Evolutionary conservation across 2,797 vertebrate species (phyloP).

Genomic region (Eurystomus glaucurus): DNA sequence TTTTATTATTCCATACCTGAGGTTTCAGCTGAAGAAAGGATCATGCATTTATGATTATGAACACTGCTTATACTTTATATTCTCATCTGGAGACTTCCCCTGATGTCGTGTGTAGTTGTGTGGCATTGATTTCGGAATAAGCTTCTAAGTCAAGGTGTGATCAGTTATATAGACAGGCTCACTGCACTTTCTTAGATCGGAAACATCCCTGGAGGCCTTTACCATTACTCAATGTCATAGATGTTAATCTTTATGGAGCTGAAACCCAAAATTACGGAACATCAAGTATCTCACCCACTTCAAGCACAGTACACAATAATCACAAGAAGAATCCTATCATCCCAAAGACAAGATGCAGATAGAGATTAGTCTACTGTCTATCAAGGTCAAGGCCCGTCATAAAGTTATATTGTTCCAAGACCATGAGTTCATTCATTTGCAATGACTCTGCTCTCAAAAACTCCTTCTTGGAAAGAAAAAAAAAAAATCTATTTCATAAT

Average conservation of each 20-base stretch:
- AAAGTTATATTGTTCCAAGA: background rate
- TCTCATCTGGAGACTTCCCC: slow-evolving; percentile 18
- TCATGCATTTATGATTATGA: slow-evolving; percentile 17
- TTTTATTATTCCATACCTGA: slow-evolving; percentile 4
- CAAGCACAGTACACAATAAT: slow-evolving; percentile 32
- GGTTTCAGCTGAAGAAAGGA: slow-evolving; percentile 5
- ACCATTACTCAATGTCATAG: slow-evolving; percentile 89
- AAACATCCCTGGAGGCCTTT: slow-evolving; percentile 88
- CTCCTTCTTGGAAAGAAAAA: background rate
- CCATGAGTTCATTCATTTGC: background rate
- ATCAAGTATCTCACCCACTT: slow-evolving; percentile 61
- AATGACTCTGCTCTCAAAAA: background rate
- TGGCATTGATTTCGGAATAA: slow-evolving; percentile 86
- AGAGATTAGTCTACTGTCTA: background rate
- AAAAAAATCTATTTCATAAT: background rate
- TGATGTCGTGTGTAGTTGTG: background rate
- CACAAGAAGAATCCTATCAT: background rate
- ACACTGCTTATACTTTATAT: background rate
- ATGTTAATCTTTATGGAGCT: slow-evolving; percentile 89
- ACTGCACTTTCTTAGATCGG: slow-evolving; percentile 86
- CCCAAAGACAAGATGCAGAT: background rate
- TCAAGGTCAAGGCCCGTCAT: background rate
- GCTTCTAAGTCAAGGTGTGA: slow-evolving; percentile 88
- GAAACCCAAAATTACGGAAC: slow-evolving; percentile 88
- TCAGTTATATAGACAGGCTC: slow-evolving; percentile 90